Percentiles rank a stretch among this genome's conserved stretches.
Conservation (phyloP, 2,797 vertebrate genomes). For the Cetoscarus ocellatus region DNA sequence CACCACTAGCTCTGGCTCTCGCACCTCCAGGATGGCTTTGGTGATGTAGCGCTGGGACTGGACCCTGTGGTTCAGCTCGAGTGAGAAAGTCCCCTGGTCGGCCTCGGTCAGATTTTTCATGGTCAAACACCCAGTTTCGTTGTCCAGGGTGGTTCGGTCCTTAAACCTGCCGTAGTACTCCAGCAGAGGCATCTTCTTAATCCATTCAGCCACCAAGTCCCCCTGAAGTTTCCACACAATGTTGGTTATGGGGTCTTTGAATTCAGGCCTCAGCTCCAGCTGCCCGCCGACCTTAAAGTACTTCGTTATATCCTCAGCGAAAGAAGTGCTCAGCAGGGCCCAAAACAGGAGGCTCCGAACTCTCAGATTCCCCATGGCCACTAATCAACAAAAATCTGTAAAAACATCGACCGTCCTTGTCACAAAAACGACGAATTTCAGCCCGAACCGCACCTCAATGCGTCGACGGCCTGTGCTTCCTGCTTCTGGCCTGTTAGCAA, state of each 20-base stretch:
- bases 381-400: rapidly evolving
- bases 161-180: rapidly evolving
- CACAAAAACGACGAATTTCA: rapidly evolving
- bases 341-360: rapidly evolving
- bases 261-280: rapidly evolving
- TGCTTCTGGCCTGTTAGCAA: too few relatives aligned
- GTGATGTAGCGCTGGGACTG: rapidly evolving
- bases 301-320: rapidly evolving
- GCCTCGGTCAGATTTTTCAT: rapidly evolving
- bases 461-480: not conserved
- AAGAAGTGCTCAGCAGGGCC: rapidly evolving
- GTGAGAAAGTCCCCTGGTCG: rapidly evolving
- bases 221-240: not conserved
- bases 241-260: rapidly evolving
- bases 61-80: rapidly evolving
- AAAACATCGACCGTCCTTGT: not conserved
- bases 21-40: rapidly evolving
- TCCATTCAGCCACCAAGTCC: not conserved
- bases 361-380: not conserved
- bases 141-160: rapidly evolving
- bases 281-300: rapidly evolving
- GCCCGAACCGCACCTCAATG: not conserved
- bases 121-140: rapidly evolving
- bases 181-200: rapidly evolving
- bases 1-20: rapidly evolving